Percentiles rank a stretch among this genome's conserved stretches.
Conservation (phyloP, 2,797 vertebrate genomes). For the Coregonus sp. region DNA sequence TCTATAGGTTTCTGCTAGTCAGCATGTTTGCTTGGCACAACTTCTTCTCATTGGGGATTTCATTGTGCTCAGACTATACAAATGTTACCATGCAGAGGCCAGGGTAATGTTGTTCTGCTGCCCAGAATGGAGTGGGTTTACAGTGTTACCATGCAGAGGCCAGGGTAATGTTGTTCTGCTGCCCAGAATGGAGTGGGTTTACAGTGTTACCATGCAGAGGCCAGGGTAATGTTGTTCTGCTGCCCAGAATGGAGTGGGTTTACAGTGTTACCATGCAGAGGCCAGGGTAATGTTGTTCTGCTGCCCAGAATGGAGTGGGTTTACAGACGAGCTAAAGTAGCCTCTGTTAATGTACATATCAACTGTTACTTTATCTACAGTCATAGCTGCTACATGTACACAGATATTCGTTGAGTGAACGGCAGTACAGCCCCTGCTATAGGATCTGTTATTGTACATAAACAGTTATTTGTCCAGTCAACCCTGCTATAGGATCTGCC, state of each 20-base stretch:
- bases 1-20: slow-evolving; percentile 70
- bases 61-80: slow-evolving; percentile 71
- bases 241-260: too few relatives aligned
- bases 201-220: too few relatives aligned
- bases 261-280: too few relatives aligned
- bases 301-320: slow-evolving; percentile 8
- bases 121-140: slow-evolving; percentile 50
- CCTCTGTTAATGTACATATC: background rate
- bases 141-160: too few relatives aligned
- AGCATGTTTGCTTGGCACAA: slow-evolving; percentile 70
- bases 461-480: too few relatives aligned
- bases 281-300: too few relatives aligned
- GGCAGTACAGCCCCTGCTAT: slow-evolving; percentile 14
- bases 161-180: too few relatives aligned
- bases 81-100: slow-evolving; percentile 57
- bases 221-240: too few relatives aligned
- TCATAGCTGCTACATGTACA: background rate
- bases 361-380: background rate
- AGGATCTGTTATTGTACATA: background rate
- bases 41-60: slow-evolving; percentile 72
- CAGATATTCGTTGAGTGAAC: slow-evolving; percentile 6
- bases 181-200: too few relatives aligned
- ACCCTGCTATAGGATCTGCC: too few relatives aligned
- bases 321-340: background rate
- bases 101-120: slow-evolving; percentile 60